Evolutionary conservation across 2,113 vertebrate species (phyloP).

Genomic region (Spilogale gracilis): DNA sequence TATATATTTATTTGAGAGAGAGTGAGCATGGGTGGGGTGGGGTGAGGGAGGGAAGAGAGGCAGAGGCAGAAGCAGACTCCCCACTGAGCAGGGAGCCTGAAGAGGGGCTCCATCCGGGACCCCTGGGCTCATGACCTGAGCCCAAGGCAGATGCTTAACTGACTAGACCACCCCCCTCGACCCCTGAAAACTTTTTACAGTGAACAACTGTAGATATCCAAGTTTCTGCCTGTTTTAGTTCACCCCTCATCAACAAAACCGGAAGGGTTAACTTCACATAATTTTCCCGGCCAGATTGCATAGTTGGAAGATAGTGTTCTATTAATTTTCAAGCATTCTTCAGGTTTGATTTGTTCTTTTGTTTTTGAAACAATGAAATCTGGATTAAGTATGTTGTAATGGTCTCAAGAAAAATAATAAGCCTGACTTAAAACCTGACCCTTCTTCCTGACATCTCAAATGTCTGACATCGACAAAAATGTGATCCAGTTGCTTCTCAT

Average conservation of each 20-base stretch:
- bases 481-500: neutral
- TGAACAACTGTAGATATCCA: neutral
- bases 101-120: neutral
- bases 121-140: neutral
- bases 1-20: neutral
- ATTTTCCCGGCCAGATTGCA: neutral
- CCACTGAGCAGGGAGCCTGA: neutral
- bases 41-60: neutral
- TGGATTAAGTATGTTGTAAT: conserved; percentile 59
- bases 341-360: neutral
- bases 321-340: conserved; percentile 36
- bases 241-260: conserved; percentile 29
- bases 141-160: neutral
- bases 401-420: conserved; percentile 10
- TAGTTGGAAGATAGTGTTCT: conserved; percentile 29
- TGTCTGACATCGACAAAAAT: neutral
- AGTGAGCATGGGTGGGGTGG: neutral
- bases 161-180: neutral
- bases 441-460: neutral
- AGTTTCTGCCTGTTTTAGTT: conserved; percentile 59
- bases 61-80: neutral
- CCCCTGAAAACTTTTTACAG: neutral
- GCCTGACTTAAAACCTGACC: neutral
- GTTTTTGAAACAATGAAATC: neutral
- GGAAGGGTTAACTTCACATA: conserved; percentile 52